phyloP scores from a whole-genome alignment of 2,888 invertebrate genomes.

The Sturmia bella region DNA sequence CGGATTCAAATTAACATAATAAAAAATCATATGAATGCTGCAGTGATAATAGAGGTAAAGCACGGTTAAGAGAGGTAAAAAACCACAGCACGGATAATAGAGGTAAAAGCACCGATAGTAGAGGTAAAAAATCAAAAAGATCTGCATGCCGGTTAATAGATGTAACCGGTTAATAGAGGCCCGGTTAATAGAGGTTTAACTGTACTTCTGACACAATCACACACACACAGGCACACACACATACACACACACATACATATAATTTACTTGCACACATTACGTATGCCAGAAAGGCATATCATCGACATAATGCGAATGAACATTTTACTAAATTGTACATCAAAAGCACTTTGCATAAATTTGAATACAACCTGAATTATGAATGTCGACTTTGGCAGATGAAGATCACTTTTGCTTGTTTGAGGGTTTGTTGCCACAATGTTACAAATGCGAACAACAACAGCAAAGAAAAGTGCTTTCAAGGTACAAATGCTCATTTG shows the following conservation, averaged over 20 bases:
- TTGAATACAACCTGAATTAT: constrained; percentile 59
- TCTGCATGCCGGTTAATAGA: too few species aligned
- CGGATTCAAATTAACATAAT: too few species aligned
- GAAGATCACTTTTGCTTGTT: constrained; percentile 10
- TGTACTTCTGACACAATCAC: constrained; percentile 36
- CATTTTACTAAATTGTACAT: constrained; percentile 59
- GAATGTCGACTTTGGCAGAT: constrained; percentile 21
- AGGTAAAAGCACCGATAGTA: too few species aligned
- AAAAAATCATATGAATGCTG: too few species aligned
- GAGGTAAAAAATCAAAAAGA: too few species aligned
- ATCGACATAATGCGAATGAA: constrained; percentile 52
- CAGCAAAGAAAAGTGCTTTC: background rate
- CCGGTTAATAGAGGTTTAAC: constrained; percentile 47
- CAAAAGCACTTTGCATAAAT: constrained; percentile 67
- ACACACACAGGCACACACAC: too few species aligned
- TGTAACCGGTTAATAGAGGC: too few species aligned
- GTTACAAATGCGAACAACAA: constrained; percentile 7
- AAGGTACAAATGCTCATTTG: constrained; percentile 53
- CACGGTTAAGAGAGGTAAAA: too few species aligned
- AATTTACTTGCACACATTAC: constrained; percentile 61
- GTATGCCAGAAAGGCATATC: constrained; percentile 9
- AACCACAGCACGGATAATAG: too few species aligned
- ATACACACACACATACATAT: background rate
- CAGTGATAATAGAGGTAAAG: too few species aligned
- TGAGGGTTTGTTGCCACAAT: background rate